phyloP scores from a whole-genome alignment of 2,797 vertebrate species.

The Ispidina picta region DNA sequence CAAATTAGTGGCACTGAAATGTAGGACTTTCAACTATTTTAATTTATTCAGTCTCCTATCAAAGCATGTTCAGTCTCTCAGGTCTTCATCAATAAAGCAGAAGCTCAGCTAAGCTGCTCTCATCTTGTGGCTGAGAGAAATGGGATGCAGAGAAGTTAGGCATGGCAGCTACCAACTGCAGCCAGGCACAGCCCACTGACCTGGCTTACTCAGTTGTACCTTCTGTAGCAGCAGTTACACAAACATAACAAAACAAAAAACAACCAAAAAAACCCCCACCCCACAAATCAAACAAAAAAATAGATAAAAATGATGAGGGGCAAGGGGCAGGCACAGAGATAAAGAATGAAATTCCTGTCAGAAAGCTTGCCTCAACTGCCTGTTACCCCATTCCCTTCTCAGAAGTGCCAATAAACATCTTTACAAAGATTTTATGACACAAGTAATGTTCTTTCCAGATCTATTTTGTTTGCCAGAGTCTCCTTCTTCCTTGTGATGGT shows the following conservation, averaged over 20 bases:
- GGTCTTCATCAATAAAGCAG: neutral
- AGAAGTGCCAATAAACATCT: neutral
- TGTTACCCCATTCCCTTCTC: neutral
- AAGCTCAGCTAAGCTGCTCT: neutral
- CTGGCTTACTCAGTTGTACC: neutral
- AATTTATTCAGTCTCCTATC: neutral
- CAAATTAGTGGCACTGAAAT: neutral
- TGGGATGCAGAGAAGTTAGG: neutral
- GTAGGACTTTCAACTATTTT: neutral
- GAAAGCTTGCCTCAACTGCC: neutral
- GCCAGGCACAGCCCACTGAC: neutral
- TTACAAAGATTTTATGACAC: neutral
- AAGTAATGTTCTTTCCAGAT: neutral
- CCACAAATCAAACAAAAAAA: too few species aligned
- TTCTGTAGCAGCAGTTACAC: neutral
- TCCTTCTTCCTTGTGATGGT: neutral
- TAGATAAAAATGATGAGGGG: neutral
- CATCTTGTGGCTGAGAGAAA: neutral
- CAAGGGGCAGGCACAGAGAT: neutral
- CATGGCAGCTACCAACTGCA: neutral
- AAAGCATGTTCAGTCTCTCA: neutral
- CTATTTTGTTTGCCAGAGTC: neutral
- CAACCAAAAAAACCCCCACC: too few species aligned
- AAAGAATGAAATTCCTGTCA: neutral
- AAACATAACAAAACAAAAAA: too few species aligned